Conservation (phyloP, 2,797 vertebrate species). For the Xenops minutus region DNA sequence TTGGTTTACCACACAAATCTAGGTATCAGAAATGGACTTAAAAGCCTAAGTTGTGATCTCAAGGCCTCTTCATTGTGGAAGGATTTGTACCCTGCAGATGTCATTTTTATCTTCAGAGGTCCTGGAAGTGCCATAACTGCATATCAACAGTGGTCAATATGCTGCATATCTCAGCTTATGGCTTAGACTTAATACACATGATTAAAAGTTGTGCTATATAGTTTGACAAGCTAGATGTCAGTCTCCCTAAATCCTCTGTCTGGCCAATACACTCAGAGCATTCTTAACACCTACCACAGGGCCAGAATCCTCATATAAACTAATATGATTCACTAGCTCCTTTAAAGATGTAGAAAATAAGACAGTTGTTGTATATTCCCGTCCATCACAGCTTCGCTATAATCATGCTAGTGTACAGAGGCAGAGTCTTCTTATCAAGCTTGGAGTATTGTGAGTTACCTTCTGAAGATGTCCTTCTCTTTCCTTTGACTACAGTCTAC, state of each 20-base stretch:
- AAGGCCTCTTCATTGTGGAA: neutral
- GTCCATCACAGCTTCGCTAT: neutral
- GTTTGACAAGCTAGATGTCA: neutral
- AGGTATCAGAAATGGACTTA: constrained; percentile 10
- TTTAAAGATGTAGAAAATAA: neutral
- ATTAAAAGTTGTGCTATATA: neutral
- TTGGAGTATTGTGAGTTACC: neutral
- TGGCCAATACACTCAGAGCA: neutral
- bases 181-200: neutral
- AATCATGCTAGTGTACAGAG: neutral
- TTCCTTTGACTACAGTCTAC: neutral
- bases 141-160: neutral
- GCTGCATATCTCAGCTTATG: neutral
- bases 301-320: neutral
- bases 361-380: neutral
- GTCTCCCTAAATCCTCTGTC: neutral
- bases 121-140: neutral
- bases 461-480: neutral
- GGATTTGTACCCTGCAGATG: neutral
- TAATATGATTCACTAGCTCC: neutral
- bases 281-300: neutral
- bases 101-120: neutral
- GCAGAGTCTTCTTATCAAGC: neutral
- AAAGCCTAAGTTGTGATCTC: neutral
- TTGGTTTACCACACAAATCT: neutral